Evolutionary conservation across 2,797 vertebrate species (phyloP).

Genomic region (Siniperca obscura): DNA sequence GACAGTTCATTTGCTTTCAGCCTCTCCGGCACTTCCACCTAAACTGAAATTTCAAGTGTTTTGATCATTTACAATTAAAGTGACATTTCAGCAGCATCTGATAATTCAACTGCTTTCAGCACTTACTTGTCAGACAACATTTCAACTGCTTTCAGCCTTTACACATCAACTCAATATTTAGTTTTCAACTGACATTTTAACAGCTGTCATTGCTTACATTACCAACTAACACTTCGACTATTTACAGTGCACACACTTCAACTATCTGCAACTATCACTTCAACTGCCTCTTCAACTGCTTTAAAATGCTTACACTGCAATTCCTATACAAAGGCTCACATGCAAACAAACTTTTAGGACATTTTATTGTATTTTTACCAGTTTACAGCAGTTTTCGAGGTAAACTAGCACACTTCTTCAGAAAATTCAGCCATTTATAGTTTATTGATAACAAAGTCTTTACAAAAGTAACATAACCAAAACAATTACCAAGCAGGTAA

Average conservation of each 20-base stretch:
- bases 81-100: background rate
- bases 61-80: background rate
- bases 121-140: background rate
- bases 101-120: no score
- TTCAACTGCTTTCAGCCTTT: background rate
- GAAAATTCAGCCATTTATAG: background rate
- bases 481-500: background rate
- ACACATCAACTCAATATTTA: no score
- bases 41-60: background rate
- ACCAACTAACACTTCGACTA: no score
- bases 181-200: no score
- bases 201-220: no score
- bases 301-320: no score
- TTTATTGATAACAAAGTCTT: background rate
- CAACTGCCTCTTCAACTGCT: no score
- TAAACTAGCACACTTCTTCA: conserved; percentile 2
- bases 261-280: no score
- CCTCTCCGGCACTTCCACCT: no score
- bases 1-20: background rate
- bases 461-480: background rate
- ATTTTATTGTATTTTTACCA: background rate
- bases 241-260: no score
- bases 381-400: background rate
- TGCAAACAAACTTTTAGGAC: no score
- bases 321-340: no score